Conservation (phyloP, 2,888 invertebrate species). For the Lasioglossum oenotherae region DNA sequence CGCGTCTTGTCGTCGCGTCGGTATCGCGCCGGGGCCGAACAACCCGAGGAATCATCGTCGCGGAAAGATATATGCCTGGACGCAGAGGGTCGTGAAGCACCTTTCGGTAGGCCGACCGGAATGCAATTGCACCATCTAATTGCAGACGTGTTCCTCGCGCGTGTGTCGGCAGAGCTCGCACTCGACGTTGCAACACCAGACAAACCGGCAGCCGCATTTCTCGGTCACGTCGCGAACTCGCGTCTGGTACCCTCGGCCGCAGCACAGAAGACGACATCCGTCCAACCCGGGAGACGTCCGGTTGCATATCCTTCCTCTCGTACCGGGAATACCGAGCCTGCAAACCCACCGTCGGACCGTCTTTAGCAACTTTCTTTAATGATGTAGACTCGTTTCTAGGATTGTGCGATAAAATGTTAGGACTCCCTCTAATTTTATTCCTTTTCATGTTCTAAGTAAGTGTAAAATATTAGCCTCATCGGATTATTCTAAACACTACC, state of each 20-base stretch:
- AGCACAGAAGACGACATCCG: slow-evolving; percentile 94
- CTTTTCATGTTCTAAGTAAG: too few relatives aligned
- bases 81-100: slow-evolving; percentile 55
- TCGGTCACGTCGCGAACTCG: slow-evolving; percentile 92
- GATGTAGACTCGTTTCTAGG: too few relatives aligned
- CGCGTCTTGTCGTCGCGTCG: neutral
- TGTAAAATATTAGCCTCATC: too few relatives aligned
- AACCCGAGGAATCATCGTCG: neutral
- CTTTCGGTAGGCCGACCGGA: slow-evolving; percentile 65
- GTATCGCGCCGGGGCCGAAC: neutral
- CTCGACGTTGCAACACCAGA: slow-evolving; percentile 96
- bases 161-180: slow-evolving; percentile 93
- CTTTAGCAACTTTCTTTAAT: neutral
- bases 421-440: too few relatives aligned
- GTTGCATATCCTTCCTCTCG: slow-evolving; percentile 93
- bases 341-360: slow-evolving; percentile 52
- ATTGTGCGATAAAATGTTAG: too few relatives aligned
- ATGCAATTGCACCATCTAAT: slow-evolving; percentile 85
- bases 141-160: slow-evolving; percentile 94
- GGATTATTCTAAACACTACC: too few relatives aligned
- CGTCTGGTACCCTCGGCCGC: slow-evolving; percentile 95
- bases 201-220: slow-evolving; percentile 95
- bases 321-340: slow-evolving; percentile 93
- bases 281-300: slow-evolving; percentile 93
- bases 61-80: slow-evolving; percentile 37